Evolutionary conservation across 1,140 invertebrate genomes (phyloP).

Genomic region (Drosophila subobscura): DNA sequence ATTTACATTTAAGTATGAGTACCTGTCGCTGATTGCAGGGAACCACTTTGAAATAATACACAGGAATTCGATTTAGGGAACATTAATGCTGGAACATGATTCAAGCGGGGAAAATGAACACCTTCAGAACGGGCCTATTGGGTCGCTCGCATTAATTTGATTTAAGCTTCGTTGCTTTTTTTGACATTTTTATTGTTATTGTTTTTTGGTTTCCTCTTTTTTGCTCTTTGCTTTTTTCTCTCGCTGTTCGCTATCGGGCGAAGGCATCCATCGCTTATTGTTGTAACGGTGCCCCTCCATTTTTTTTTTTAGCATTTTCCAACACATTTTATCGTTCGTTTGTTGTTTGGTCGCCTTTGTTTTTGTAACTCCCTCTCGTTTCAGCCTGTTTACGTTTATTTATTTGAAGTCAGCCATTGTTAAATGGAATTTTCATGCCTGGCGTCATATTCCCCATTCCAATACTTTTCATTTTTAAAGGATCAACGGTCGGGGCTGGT

Average conservation of each 20-base stretch:
- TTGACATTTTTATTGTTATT: constrained; percentile 66
- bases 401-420: constrained; percentile 67
- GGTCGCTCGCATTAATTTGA: constrained; percentile 60
- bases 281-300: constrained; percentile 57
- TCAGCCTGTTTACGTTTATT: constrained; percentile 60
- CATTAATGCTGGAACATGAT: neutral
- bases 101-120: constrained; percentile 1
- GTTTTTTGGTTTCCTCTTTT: constrained; percentile 31
- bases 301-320: constrained; percentile 72
- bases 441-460: constrained; percentile 63
- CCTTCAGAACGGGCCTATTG: constrained; percentile 29
- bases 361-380: constrained; percentile 15
- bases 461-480: neutral
- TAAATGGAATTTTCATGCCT: constrained; percentile 81
- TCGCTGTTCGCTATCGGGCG: constrained; percentile 57
- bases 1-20: too few relatives aligned
- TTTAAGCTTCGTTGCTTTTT: constrained; percentile 62
- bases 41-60: neutral
- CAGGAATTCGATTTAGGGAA: neutral
- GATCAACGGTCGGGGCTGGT: neutral
- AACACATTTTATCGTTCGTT: constrained; percentile 59
- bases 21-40: too few relatives aligned
- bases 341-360: constrained; percentile 41
- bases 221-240: constrained; percentile 18
- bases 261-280: constrained; percentile 43